Percentiles rank a stretch among this genome's conserved stretches.
phyloP scores from a whole-genome alignment of 2,888 invertebrate genomes.

The Eupithecia inturbata region DNA sequence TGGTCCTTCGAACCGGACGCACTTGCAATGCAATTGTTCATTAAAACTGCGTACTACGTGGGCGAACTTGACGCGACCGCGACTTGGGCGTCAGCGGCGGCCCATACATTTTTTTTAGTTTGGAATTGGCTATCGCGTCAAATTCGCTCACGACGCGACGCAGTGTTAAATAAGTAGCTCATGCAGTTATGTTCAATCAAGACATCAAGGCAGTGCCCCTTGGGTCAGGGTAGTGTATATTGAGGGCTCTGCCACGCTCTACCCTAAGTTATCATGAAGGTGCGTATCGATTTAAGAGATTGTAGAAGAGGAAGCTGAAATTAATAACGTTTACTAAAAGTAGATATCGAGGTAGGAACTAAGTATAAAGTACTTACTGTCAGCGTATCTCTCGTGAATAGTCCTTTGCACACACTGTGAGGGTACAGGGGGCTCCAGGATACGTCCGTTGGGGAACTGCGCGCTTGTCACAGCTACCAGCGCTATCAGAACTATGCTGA shows the following conservation, averaged over 20 bases:
- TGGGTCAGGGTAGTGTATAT: neutral
- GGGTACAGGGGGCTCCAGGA: slow-evolving; percentile 91
- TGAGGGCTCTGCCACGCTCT: neutral
- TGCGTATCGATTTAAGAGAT: neutral
- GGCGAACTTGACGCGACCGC: no score
- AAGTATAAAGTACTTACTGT: slow-evolving; percentile 84
- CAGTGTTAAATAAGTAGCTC: no score
- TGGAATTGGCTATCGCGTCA: no score
- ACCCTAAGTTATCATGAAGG: neutral
- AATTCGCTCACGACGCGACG: no score
- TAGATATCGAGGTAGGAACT: no score
- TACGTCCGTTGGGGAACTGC: slow-evolving; percentile 90
- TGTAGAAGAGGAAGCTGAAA: neutral
- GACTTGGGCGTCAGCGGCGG: no score
- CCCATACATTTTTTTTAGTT: no score
- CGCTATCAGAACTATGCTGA: slow-evolving; percentile 56
- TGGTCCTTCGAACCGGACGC: neutral
- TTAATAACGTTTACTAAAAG: neutral
- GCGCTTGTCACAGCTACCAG: slow-evolving; percentile 73
- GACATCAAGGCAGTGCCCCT: no score
- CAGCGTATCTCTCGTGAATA: slow-evolving; percentile 88
- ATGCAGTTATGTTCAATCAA: no score
- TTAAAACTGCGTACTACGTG: no score
- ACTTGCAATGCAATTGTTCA: no score
- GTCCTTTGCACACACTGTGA: slow-evolving; percentile 89